phyloP scores from a whole-genome alignment of 2,888 invertebrate genomes.

The Drosophila glabriapex region DNA sequence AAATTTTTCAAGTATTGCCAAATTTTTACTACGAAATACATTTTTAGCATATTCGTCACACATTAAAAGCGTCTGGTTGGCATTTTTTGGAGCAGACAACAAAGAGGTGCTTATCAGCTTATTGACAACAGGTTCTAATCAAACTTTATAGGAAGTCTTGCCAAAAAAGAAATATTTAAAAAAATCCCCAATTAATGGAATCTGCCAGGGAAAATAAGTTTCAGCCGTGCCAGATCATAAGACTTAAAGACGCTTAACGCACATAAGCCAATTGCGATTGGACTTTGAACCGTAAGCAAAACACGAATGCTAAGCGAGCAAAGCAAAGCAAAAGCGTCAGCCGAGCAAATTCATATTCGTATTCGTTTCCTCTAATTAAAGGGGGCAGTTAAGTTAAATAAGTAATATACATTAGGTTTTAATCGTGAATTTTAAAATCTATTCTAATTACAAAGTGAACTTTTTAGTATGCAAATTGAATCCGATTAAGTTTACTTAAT shows the following conservation, averaged over 20 bases:
- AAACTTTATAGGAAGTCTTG: background rate
- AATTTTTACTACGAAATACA: conserved; percentile 49
- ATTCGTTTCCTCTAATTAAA: background rate
- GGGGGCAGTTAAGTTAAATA: background rate
- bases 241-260: background rate
- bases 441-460: background rate
- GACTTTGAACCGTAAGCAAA: conserved; percentile 67
- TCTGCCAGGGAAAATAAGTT: background rate
- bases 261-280: conserved; percentile 26
- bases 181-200: background rate
- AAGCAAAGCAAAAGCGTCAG: conserved; percentile 1
- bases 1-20: conserved; percentile 45
- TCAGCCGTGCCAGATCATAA: conserved; percentile 32
- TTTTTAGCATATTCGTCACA: conserved; percentile 49
- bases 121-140: conserved; percentile 13
- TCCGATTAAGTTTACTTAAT: background rate
- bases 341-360: background rate
- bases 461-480: background rate
- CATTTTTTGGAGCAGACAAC: conserved; percentile 43
- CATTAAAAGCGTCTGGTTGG: conserved; percentile 55
- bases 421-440: background rate
- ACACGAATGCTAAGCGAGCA: conserved; percentile 43
- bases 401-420: background rate
- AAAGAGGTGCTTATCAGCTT: conserved; percentile 37
- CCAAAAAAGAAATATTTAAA: background rate